These are phyloP conservation scores for Ceratotherium simum DNA, from an alignment of 2,113 vertebrate species.

Conservation along the genomic window DNA sequence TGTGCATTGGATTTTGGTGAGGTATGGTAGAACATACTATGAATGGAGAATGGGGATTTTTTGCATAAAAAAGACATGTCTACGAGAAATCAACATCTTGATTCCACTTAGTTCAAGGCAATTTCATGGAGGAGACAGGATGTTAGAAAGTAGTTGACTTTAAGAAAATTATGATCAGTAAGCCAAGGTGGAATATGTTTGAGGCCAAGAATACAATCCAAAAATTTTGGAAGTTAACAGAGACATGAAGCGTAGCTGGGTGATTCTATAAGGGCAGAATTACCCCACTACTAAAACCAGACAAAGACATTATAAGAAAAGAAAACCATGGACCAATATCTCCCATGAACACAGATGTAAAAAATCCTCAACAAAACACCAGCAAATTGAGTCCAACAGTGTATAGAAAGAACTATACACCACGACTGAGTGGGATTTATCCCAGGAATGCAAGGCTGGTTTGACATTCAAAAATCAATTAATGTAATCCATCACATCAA, in stretches of 20 bases:
- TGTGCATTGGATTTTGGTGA: background rate
- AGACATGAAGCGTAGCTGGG: background rate
- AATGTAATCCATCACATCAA: background rate
- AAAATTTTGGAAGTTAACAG: background rate
- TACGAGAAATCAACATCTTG: background rate
- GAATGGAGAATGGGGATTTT: background rate
- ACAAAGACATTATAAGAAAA: background rate
- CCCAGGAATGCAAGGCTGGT: background rate
- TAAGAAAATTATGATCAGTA: background rate
- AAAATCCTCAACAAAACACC: background rate
- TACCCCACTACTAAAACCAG: background rate
- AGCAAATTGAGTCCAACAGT: background rate
- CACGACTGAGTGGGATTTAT: background rate
- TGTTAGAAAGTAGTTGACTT: background rate
- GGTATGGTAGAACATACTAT: background rate
- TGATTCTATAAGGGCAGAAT: background rate
- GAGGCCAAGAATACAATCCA: background rate
- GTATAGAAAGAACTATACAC: background rate
- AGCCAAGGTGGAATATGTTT: background rate
- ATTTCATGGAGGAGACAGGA: background rate
- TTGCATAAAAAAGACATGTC: background rate
- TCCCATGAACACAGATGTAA: background rate
- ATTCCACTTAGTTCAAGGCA: background rate
- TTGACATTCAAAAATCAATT: background rate
- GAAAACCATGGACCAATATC: background rate